A percentile compares a stretch with the other conserved stretches of the same genome.
Evolutionary conservation across 2,113 vertebrate species (phyloP).

Genomic region (Plestiodon gilberti): DNA sequence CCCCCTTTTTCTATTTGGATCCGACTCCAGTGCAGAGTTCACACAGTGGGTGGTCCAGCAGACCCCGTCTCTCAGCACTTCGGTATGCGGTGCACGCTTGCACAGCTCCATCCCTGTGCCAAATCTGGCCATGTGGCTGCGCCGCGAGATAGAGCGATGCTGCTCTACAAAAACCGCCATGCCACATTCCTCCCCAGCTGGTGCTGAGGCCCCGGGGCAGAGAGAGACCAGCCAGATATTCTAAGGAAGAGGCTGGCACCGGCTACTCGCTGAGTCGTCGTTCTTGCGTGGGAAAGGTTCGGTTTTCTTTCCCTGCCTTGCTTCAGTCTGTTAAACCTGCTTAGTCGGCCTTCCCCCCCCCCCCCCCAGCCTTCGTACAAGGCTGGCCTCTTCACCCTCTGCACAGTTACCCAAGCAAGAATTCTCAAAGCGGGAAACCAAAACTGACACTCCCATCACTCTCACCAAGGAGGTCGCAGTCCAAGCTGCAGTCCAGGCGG

Average conservation of each 20-base stretch:
- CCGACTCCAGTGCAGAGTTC: slow-evolving; percentile 25
- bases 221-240: not conserved
- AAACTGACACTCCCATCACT: too few relatives aligned
- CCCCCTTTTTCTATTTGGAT: not conserved
- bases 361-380: too few relatives aligned
- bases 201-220: not conserved
- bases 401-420: too few relatives aligned
- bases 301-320: not conserved
- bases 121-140: not conserved
- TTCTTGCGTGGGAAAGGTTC: not conserved
- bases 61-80: not conserved
- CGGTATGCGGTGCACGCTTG: slow-evolving; percentile 27
- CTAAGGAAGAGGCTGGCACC: not conserved
- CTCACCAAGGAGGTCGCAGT: too few relatives aligned
- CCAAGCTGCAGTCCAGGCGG: too few relatives aligned
- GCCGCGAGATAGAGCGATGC: not conserved
- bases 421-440: too few relatives aligned
- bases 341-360: too few relatives aligned
- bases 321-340: too few relatives aligned
- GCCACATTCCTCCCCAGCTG: not conserved
- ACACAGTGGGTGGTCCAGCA: slow-evolving; percentile 63
- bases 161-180: not conserved
- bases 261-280: not conserved
- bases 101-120: slow-evolving; percentile 19
- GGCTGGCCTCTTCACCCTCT: too few relatives aligned